phyloP scores from a whole-genome alignment of 2,113 vertebrate species.

The Megaceryle maxima region DNA sequence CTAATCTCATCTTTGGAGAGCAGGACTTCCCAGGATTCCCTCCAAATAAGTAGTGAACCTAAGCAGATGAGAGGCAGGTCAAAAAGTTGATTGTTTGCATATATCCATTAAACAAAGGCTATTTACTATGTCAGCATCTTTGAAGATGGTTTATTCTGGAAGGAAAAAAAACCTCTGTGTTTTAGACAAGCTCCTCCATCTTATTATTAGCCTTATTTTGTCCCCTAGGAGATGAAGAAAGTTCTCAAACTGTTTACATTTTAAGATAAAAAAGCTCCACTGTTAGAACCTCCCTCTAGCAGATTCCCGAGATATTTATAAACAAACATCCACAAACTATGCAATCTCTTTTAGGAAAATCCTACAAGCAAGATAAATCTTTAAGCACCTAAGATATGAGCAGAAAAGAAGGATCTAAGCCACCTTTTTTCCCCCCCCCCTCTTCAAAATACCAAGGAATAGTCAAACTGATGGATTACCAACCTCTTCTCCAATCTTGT shows the following conservation, averaged over 20 bases:
- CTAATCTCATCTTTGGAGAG: slow-evolving; percentile 97
- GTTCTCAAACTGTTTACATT: neutral
- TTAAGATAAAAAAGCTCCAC: neutral
- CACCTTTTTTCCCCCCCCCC: neutral
- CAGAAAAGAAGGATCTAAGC: neutral
- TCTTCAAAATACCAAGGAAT: neutral
- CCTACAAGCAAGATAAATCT: neutral
- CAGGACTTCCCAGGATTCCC: slow-evolving; percentile 98
- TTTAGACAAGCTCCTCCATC: neutral
- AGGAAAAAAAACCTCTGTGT: neutral
- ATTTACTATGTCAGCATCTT: neutral
- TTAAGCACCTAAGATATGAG: accelerated
- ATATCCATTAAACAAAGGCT: neutral
- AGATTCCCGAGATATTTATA: neutral
- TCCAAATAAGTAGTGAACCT: slow-evolving; percentile 99
- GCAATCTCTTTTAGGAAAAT: neutral
- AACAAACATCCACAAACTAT: neutral
- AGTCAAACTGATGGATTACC: neutral
- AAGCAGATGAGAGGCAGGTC: slow-evolving; percentile 36
- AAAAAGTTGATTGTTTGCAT: neutral
- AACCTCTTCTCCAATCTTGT: neutral
- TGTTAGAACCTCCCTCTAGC: neutral
- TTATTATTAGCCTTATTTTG: neutral
- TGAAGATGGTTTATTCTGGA: neutral
- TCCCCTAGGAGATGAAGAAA: neutral